Percentiles rank a stretch among this genome's conserved stretches.
These are phyloP conservation scores for Rhizoglyphus robini DNA, from an alignment of 1,140 invertebrate genomes.

Conservation along the genomic window DNA sequence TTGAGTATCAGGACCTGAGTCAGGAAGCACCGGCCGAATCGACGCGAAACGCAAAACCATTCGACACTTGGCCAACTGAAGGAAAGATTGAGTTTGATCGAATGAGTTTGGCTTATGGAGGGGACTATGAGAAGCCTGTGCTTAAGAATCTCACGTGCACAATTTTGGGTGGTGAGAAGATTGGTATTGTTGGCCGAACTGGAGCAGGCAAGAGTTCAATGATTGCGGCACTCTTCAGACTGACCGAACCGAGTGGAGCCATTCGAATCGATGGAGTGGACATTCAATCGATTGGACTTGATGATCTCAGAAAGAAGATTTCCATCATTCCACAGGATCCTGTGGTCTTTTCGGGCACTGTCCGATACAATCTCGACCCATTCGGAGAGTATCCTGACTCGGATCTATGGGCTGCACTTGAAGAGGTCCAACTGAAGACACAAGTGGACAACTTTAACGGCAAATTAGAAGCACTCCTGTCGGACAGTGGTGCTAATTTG, in stretches of 20 bases:
- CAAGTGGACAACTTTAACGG: slow-evolving; percentile 23
- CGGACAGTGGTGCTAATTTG: slow-evolving; percentile 46
- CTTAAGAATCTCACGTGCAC: slow-evolving; percentile 29
- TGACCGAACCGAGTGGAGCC: too few species aligned
- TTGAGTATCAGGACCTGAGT: too few species aligned
- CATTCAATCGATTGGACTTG: too few species aligned
- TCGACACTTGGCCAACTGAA: slow-evolving; percentile 48
- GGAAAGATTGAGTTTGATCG: slow-evolving; percentile 53
- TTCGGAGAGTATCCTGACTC: slow-evolving; percentile 27
- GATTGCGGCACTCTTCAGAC: too few species aligned
- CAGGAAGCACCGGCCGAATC: slow-evolving; percentile 42
- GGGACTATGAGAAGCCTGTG: slow-evolving; percentile 43
- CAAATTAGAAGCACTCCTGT: slow-evolving; percentile 29
- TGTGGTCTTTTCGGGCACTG: too few species aligned
- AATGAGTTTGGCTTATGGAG: slow-evolving; percentile 47
- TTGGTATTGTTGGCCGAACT: too few species aligned
- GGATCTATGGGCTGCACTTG: slow-evolving; percentile 30
- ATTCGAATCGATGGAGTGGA: too few species aligned
- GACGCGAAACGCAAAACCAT: slow-evolving; percentile 45
- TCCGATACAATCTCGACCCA: too few species aligned
- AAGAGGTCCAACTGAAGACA: slow-evolving; percentile 27
- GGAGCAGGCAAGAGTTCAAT: too few species aligned
- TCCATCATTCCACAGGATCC: slow-evolving; percentile 51
- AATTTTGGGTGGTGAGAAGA: slow-evolving; percentile 40
- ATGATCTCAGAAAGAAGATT: slow-evolving; percentile 23